Conservation (phyloP, 2,888 invertebrate genomes). For the Melieria crassipennis region DNA sequence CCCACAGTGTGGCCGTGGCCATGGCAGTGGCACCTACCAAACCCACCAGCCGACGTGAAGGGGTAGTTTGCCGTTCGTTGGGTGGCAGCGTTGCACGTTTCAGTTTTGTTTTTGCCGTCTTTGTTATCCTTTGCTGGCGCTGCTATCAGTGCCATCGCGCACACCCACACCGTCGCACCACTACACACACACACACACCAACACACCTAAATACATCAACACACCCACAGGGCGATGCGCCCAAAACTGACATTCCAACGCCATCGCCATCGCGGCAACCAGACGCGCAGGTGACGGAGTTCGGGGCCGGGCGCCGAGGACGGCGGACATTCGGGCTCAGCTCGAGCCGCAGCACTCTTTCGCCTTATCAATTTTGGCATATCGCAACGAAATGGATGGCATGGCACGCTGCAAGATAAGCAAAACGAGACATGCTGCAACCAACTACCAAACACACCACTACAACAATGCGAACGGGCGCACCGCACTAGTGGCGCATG, state of each 20-base stretch:
- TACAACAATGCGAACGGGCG: too few species aligned
- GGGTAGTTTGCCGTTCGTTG: neutral
- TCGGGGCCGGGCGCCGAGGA: too few species aligned
- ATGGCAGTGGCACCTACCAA: too few species aligned
- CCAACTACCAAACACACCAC: neutral
- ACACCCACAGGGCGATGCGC: neutral
- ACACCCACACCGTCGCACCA: neutral
- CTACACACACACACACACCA: slow-evolving; percentile 1
- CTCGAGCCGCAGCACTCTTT: slow-evolving; percentile 6
- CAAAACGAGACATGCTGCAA: slow-evolving; percentile 40
- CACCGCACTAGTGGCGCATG: too few species aligned
- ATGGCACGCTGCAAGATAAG: slow-evolving; percentile 56
- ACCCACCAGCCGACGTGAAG: too few species aligned
- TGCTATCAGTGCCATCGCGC: neutral
- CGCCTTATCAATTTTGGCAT: slow-evolving; percentile 49
- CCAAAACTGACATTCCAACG: too few species aligned
- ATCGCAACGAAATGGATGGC: slow-evolving; percentile 56
- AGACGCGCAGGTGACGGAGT: too few species aligned
- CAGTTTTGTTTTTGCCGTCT: slow-evolving; percentile 5
- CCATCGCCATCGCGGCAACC: too few species aligned
- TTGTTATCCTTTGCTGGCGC: slow-evolving; percentile 20
- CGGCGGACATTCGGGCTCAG: too few species aligned
- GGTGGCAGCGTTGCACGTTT: neutral
- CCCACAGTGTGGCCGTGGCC: neutral
- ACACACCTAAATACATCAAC: neutral